Evolutionary conservation across 2,113 vertebrate species (phyloP).

Genomic region (Suncus etruscus): DNA sequence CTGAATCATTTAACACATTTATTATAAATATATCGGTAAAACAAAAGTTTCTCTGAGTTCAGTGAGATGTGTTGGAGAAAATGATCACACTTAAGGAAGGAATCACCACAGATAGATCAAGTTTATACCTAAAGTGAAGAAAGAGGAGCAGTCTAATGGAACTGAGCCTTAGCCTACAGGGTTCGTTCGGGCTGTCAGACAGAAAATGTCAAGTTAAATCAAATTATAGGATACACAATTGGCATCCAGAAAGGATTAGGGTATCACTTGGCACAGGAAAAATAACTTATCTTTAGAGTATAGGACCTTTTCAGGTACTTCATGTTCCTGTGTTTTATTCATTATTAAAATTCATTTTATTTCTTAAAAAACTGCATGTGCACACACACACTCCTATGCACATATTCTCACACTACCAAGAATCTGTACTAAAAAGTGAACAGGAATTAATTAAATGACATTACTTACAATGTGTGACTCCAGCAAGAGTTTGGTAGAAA

Average conservation of each 20-base stretch:
- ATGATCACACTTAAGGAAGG: slow-evolving; percentile 2
- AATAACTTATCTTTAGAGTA: not conserved
- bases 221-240: not conserved
- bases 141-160: not conserved
- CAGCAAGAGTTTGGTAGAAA: slow-evolving; percentile 99
- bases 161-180: not conserved
- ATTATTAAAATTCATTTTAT: slow-evolving; percentile 15
- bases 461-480: slow-evolving; percentile 98
- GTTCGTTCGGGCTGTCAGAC: not conserved
- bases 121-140: not conserved
- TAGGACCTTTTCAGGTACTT: not conserved
- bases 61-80: not conserved
- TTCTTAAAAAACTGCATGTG: slow-evolving; percentile 17
- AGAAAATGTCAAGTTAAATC: not conserved
- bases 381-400: not conserved
- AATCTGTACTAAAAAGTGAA: slow-evolving; percentile 57
- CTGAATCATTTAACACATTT: not conserved
- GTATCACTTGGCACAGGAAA: not conserved
- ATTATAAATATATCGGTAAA: not conserved
- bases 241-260: not conserved
- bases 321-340: slow-evolving; percentile 28
- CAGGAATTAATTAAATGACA: slow-evolving; percentile 56
- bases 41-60: not conserved
- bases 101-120: not conserved
- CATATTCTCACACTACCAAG: slow-evolving; percentile 43